phyloP scores from a whole-genome alignment of 2,888 invertebrate species.

The Andrena praecox region DNA sequence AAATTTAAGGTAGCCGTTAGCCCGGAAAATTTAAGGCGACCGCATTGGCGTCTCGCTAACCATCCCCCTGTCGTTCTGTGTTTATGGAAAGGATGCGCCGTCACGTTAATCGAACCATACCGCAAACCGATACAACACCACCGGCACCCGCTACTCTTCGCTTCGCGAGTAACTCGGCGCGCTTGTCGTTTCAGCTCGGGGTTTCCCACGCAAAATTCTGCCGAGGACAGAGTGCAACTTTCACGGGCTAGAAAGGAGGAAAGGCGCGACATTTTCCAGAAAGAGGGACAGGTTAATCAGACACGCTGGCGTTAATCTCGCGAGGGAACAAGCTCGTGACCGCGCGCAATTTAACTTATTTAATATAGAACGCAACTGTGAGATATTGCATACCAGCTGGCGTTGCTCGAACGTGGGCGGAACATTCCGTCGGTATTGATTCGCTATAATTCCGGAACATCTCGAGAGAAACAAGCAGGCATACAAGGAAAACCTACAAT shows the following conservation, averaged over 20 bases:
- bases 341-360: slow-evolving; percentile 39
- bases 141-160: slow-evolving; percentile 33
- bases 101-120: slow-evolving; percentile 68
- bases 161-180: slow-evolving; percentile 8
- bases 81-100: slow-evolving; percentile 67
- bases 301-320: slow-evolving; percentile 33
- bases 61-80: slow-evolving; percentile 53
- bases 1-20: slow-evolving; percentile 58
- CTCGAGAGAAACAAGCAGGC: slow-evolving; percentile 38
- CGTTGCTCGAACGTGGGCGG: slow-evolving; percentile 45
- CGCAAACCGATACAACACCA: slow-evolving; percentile 60
- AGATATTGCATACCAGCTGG: slow-evolving; percentile 52
- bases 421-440: slow-evolving; percentile 57
- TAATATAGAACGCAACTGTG: slow-evolving; percentile 38
- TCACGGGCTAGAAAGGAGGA: too few species aligned
- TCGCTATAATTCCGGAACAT: slow-evolving; percentile 52
- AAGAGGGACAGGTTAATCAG: neutral
- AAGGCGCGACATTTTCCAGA: neutral
- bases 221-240: too few species aligned
- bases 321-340: slow-evolving; percentile 22
- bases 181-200: neutral
- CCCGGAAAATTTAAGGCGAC: slow-evolving; percentile 51
- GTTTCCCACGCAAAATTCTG: too few species aligned
- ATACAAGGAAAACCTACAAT: slow-evolving; percentile 22
- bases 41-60: slow-evolving; percentile 61